Percentiles rank a stretch among this genome's conserved stretches.
Evolutionary conservation across 2,113 vertebrate species (phyloP).

Genomic region (Passer montanus): DNA sequence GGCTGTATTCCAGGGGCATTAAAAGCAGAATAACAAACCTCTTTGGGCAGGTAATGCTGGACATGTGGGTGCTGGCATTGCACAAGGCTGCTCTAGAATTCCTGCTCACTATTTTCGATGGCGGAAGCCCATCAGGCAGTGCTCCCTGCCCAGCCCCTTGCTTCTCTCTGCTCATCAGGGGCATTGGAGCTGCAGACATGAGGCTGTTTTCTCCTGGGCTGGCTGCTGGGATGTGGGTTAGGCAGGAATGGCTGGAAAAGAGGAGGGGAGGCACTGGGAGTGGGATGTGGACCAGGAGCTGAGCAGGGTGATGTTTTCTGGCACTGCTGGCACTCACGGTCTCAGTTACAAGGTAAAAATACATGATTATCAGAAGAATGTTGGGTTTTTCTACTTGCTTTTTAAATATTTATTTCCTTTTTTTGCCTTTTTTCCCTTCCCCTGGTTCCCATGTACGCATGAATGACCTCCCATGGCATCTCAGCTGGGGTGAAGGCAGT

Average conservation of each 20-base stretch:
- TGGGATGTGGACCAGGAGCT: not conserved
- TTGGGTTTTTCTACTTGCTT: not conserved
- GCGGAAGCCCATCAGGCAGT: not conserved
- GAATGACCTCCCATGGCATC: not conserved
- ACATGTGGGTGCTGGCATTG: not conserved
- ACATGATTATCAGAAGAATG: not conserved
- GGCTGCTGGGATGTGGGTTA: not conserved
- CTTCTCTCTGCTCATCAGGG: not conserved
- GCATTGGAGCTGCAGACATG: not conserved
- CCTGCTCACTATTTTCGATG: accelerated
- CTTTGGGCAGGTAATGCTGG: not conserved
- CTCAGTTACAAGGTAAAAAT: not conserved
- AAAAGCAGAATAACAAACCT: not conserved
- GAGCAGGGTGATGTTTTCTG: not conserved
- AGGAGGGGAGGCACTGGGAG: not conserved
- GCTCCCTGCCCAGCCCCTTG: not conserved
- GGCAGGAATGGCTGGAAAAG: not conserved
- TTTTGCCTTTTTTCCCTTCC: not conserved
- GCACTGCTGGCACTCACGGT: not conserved
- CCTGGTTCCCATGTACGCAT: accelerated
- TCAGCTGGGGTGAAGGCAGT: not conserved
- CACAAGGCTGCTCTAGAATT: not conserved
- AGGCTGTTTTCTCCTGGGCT: not conserved
- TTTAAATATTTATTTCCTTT: not conserved
- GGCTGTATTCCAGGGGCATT: accelerated